Conservation (phyloP, 2,888 invertebrate species). For the Gonocerus acuteangulatus region DNA sequence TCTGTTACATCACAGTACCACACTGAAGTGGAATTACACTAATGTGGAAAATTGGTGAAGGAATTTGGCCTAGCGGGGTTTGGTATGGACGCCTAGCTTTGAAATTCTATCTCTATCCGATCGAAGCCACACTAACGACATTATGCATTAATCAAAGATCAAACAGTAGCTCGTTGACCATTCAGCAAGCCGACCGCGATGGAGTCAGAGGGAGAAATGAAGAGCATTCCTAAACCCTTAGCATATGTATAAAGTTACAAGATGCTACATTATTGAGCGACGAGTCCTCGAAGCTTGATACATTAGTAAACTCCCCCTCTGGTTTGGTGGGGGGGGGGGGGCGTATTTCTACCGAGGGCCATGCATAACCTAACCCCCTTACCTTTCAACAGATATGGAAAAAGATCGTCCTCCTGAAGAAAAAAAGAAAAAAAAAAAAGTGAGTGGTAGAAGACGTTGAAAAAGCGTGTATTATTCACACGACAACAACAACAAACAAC, state of each 20-base stretch:
- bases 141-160: slow-evolving; percentile 36
- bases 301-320: slow-evolving; percentile 22
- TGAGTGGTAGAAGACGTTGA: too few species aligned
- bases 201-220: too few species aligned
- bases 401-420: background rate
- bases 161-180: slow-evolving; percentile 16
- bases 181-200: too few species aligned
- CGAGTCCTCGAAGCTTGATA: slow-evolving; percentile 9
- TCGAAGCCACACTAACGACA: slow-evolving; percentile 28
- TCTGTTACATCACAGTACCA: too few species aligned
- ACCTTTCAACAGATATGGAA: background rate
- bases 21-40: too few species aligned
- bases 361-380: background rate
- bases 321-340: too few species aligned
- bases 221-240: slow-evolving; percentile 26
- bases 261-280: slow-evolving; percentile 33
- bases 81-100: too few species aligned
- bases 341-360: background rate
- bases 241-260: slow-evolving; percentile 37
- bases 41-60: too few species aligned
- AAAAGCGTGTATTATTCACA: too few species aligned
- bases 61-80: too few species aligned
- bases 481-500: background rate
- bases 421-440: too few species aligned
- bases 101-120: too few species aligned